Evolutionary conservation across 37 sponge, comb jelly and placozoan genomes (phyloP).

Genomic region (Ianthella basta): DNA sequence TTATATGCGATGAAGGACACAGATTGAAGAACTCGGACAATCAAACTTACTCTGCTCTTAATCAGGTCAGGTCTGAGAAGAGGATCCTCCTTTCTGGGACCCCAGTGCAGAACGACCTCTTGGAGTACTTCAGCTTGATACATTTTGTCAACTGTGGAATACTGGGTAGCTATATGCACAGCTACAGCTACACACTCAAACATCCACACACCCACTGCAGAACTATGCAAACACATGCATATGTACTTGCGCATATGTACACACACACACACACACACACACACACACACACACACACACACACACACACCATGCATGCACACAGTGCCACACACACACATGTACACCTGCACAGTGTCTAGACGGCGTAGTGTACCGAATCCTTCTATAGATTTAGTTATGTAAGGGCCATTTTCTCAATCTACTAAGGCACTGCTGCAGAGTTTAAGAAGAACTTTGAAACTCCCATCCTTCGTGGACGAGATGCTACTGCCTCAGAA

Average conservation of each 20-base stretch:
- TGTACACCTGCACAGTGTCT: too few species aligned
- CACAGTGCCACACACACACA: too few species aligned
- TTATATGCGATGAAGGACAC: slow-evolving; percentile 99
- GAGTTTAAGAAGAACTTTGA: slow-evolving; percentile 90
- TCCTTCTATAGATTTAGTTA: not conserved
- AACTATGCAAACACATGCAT: too few species aligned
- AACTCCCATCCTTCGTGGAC: slow-evolving; percentile 89
- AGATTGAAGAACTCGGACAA: slow-evolving; percentile 98
- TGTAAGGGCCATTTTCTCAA: not conserved
- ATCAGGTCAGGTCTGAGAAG: slow-evolving; percentile 65
- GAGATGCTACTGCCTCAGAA: slow-evolving; percentile 86
- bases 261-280: not conserved
- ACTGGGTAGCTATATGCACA: slow-evolving; percentile 55
- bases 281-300: too few species aligned
- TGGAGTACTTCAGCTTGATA: slow-evolving; percentile 96
- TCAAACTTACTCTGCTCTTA: slow-evolving; percentile 92
- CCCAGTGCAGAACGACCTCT: slow-evolving; percentile 96
- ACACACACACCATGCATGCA: too few species aligned
- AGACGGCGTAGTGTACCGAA: too few species aligned
- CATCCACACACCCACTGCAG: not conserved
- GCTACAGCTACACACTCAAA: not conserved
- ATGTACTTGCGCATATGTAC: not conserved
- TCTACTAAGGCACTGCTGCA: slow-evolving; percentile 63
- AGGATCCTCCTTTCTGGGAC: slow-evolving; percentile 94
- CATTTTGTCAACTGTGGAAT: slow-evolving; percentile 97